Evolutionary conservation across 2,113 vertebrate genomes (phyloP).

Genomic region (Aldabrachelys gigantea): DNA sequence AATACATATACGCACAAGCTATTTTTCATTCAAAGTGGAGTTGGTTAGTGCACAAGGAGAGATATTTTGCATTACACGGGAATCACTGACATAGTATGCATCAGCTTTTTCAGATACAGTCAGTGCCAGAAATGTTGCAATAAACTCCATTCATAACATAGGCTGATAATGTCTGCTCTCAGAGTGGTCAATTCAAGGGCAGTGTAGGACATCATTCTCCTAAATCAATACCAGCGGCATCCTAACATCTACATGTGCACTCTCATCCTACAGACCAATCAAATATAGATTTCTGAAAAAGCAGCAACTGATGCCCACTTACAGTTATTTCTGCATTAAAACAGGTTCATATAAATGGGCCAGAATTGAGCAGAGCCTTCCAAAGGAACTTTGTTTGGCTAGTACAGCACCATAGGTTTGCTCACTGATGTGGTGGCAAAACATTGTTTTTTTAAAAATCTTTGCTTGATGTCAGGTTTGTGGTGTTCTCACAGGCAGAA

Average conservation of each 20-base stretch:
- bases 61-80: neutral
- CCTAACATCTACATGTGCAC: constrained; percentile 61
- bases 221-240: constrained; percentile 73
- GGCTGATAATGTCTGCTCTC: constrained; percentile 20
- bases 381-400: constrained; percentile 16
- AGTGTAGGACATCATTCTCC: constrained; percentile 35
- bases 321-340: constrained; percentile 67
- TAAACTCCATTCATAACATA: constrained; percentile 29
- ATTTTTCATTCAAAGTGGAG: neutral
- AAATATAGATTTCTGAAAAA: constrained; percentile 40
- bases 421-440: neutral
- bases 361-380: constrained; percentile 41
- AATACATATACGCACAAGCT: neutral
- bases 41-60: neutral
- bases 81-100: neutral
- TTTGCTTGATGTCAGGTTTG: neutral
- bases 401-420: neutral
- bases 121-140: neutral
- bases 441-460: neutral
- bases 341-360: constrained; percentile 49
- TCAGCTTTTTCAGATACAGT: neutral
- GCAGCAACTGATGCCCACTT: constrained; percentile 75
- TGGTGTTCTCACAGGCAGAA: neutral
- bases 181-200: constrained; percentile 36
- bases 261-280: constrained; percentile 53